Evolutionary conservation across 2,888 invertebrate species (phyloP), one percentile per base, ranked within the genome.

Genomic region (Acrobasis consociella): DNA sequence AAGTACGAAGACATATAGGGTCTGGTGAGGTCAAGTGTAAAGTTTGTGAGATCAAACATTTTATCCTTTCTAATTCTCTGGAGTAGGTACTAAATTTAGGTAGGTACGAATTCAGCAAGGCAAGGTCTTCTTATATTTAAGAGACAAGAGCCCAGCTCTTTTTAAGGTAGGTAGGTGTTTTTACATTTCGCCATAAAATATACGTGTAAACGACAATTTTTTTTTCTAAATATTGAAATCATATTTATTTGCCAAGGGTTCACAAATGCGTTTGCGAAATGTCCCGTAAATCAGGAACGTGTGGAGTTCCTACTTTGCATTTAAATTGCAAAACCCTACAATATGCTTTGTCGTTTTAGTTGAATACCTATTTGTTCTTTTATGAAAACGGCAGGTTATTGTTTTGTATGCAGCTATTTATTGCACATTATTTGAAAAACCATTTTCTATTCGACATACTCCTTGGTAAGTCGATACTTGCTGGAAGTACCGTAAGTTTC

Each of bases 221-320:
- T 7, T 31, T 2, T 31, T 31, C 31, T 46, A 46, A 46, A 46
- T 46, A 46, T 46, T 46, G 11, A 46, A 11, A 46, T 46, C 11
- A 46, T 46, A 46, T n/a, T 46, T 46, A 13, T 46, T 11, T n/a
- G 46, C n/a, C 17, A 55, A 15, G 56, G 39, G 42, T 42, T 56
- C 39, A 11, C 42, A 39, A 39, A 42, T 56, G 39, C 17, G 17
- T 42, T 17, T 22, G 42, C 59, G 62, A 58, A 68, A 66, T 64
- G 67, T 68, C 67, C 62, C 56, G 59, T 64, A 63, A 66, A 64
- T 64, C 58, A 53, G 55, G 66, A 70, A 64, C 62, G 49, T 53
- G 60, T 67, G 62, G 64, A 61, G 60, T 49, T 61, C 64, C 63
- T 65, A 64, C 62, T 68, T 66, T 63, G 64, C 66, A 69, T 70